These are phyloP conservation scores for Ochotona princeps DNA, from an alignment of 2,113 vertebrate genomes.

Conservation along the genomic window DNA sequence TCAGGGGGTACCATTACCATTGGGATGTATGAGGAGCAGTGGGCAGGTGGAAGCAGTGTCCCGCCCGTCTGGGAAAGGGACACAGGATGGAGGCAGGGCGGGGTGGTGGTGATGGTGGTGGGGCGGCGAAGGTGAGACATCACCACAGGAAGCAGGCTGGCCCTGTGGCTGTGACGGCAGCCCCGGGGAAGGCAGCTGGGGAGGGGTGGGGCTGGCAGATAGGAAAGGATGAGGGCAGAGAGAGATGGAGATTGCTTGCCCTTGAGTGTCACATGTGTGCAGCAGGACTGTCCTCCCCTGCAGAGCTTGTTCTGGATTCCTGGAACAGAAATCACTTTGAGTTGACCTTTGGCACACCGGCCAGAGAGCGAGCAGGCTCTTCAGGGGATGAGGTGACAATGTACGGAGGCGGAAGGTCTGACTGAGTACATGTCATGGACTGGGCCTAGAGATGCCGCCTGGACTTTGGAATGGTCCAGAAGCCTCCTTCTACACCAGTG, in stretches of 20 bases:
- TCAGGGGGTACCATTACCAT: not conserved
- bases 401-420: not conserved
- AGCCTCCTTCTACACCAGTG: not conserved
- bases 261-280: not conserved
- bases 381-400: not conserved
- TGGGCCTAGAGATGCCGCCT: not conserved
- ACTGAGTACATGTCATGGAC: not conserved
- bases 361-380: not conserved
- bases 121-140: too few species aligned
- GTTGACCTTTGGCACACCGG: not conserved
- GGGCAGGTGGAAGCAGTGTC: not conserved
- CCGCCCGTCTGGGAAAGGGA: not conserved
- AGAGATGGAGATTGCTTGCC: not conserved
- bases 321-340: not conserved
- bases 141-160: not conserved
- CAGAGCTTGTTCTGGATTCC: not conserved
- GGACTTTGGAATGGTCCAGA: constrained; percentile 13
- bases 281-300: not conserved
- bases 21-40: not conserved
- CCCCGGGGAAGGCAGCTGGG: not conserved
- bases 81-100: not conserved
- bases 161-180: not conserved
- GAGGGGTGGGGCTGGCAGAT: not conserved
- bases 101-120: not conserved
- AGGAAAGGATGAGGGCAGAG: not conserved